Conservation (phyloP, 92 coral and sea anemone species). For the Parazoanthus darwini region DNA sequence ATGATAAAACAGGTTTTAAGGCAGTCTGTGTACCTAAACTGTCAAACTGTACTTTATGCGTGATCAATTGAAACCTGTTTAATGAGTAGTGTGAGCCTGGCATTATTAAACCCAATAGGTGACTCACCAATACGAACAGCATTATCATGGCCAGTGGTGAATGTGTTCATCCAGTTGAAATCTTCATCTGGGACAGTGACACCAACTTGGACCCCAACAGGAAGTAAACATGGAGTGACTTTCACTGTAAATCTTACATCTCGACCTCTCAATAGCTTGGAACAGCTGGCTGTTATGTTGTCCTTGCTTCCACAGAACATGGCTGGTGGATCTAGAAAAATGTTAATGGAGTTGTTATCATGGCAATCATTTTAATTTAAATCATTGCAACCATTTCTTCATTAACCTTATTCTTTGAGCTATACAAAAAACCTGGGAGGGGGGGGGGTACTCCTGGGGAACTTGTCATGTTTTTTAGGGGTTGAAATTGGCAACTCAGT, state of each 20-base stretch:
- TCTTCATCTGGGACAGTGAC: slow-evolving; percentile 64
- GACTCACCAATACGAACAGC: slow-evolving; percentile 32
- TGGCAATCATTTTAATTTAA: too few relatives aligned
- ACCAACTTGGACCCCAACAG: slow-evolving; percentile 59
- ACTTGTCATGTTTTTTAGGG: too few relatives aligned
- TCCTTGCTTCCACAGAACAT: slow-evolving; percentile 64
- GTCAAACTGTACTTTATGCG: too few relatives aligned
- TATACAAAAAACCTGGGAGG: too few relatives aligned
- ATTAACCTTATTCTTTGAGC: too few relatives aligned
- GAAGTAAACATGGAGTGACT: slow-evolving; percentile 69
- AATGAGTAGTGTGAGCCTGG: too few relatives aligned
- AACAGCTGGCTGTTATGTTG: slow-evolving; percentile 59
- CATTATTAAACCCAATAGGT: neutral
- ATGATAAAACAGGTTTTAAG: too few relatives aligned
- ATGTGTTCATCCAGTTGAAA: slow-evolving; percentile 44
- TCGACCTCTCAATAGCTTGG: slow-evolving; percentile 53
- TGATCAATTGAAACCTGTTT: too few relatives aligned
- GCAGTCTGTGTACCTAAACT: too few relatives aligned
- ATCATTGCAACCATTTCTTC: too few relatives aligned
- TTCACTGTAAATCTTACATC: slow-evolving; percentile 64
- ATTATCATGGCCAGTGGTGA: slow-evolving; percentile 44
- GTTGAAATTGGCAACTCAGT: too few relatives aligned
- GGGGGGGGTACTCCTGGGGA: too few relatives aligned
- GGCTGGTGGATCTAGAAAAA: slow-evolving; percentile 59
- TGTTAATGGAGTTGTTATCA: neutral